phyloP scores from a whole-genome alignment of 2,888 invertebrate species.

The Eupithecia subfuscata region DNA sequence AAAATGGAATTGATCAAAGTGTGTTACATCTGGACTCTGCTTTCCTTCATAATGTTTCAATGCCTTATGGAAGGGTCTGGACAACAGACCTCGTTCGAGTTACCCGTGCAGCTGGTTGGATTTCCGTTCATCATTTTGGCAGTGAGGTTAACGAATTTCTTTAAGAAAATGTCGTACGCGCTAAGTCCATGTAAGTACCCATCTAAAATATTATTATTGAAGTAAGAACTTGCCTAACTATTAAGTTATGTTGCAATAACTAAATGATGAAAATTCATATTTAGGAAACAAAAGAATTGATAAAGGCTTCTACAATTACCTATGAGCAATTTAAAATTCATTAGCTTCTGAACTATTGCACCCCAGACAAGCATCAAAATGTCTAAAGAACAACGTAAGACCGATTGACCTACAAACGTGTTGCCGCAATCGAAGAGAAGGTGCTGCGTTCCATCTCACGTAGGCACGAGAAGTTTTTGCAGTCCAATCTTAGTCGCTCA shows the following conservation, averaged over 20 bases:
- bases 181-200: constrained; percentile 63
- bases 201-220: neutral
- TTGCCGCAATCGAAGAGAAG: constrained; percentile 51
- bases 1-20: constrained; percentile 70
- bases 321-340: neutral
- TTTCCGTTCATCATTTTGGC: constrained; percentile 93
- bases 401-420: constrained; percentile 56
- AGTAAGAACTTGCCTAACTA: neutral
- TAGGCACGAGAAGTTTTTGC: constrained; percentile 52
- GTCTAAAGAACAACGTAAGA: constrained; percentile 31
- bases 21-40: constrained; percentile 65
- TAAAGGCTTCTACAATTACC: neutral
- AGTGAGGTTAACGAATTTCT: constrained; percentile 91
- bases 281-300: neutral
- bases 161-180: constrained; percentile 92
- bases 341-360: constrained; percentile 18
- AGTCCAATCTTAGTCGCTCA: constrained; percentile 56
- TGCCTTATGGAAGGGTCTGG: constrained; percentile 65
- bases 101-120: constrained; percentile 92
- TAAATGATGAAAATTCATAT: neutral
- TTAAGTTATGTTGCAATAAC: neutral
- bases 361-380: constrained; percentile 18
- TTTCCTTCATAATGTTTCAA: constrained; percentile 68
- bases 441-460: constrained; percentile 60
- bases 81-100: constrained; percentile 69